Evolutionary conservation across 2,888 invertebrate genomes (phyloP).

Genomic region (Drosophila mulleri): DNA sequence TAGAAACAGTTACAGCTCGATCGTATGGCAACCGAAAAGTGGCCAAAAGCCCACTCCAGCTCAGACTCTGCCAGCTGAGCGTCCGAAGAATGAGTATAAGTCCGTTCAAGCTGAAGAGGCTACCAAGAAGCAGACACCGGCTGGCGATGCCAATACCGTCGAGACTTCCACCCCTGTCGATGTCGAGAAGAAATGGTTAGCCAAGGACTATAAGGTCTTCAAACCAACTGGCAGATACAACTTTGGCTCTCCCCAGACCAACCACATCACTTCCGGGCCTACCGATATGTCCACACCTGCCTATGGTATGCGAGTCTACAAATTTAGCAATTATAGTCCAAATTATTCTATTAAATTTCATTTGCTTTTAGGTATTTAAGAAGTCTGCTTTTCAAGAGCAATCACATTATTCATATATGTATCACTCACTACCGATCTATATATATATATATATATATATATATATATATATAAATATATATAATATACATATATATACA

Average conservation of each 20-base stretch:
- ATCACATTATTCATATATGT: background rate
- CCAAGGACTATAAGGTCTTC: slow-evolving; percentile 56
- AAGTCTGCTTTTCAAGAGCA: slow-evolving; percentile 4
- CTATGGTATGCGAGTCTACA: slow-evolving; percentile 68
- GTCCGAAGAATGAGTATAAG: slow-evolving; percentile 48
- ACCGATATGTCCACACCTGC: slow-evolving; percentile 70
- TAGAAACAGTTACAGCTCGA: slow-evolving; percentile 21
- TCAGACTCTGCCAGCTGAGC: slow-evolving; percentile 27
- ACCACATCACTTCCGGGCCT: slow-evolving; percentile 89
- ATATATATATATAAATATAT: background rate
- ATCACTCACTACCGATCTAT: background rate
- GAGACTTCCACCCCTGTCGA: slow-evolving; percentile 48
- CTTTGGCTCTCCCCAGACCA: slow-evolving; percentile 71
- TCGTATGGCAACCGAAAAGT: slow-evolving; percentile 35
- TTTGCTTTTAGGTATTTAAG: slow-evolving; percentile 40
- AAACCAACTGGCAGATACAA: slow-evolving; percentile 51
- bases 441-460: background rate
- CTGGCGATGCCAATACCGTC: slow-evolving; percentile 29
- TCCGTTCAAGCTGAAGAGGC: slow-evolving; percentile 47
- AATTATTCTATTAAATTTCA: background rate
- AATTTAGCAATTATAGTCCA: too few species aligned
- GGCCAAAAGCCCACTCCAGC: slow-evolving; percentile 30
- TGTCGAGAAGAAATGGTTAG: slow-evolving; percentile 57
- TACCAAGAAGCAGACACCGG: slow-evolving; percentile 17
- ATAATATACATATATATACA: too few species aligned